Percentiles rank a stretch among this genome's conserved stretches.
Conservation (phyloP, 1,140 invertebrate genomes). For the Radopholus similis region DNA sequence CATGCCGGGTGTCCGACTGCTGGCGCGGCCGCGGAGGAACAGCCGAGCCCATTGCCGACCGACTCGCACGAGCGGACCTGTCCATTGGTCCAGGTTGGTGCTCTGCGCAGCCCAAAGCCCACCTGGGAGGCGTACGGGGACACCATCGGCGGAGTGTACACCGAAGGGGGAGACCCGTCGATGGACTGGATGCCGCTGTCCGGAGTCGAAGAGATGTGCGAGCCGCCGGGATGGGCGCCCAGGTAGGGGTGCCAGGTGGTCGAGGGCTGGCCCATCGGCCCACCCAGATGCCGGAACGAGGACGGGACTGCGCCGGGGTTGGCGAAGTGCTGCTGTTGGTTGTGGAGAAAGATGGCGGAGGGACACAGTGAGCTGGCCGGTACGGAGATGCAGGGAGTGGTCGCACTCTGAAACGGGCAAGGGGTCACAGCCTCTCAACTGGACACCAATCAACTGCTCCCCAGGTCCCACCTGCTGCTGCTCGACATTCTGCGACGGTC, state of each 20-base stretch:
- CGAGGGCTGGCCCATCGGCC: not conserved
- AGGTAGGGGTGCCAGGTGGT: not conserved
- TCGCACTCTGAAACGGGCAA: not conserved
- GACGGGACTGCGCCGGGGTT: not conserved
- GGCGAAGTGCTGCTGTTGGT: not conserved
- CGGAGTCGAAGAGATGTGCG: slow-evolving; percentile 41
- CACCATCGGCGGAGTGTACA: slow-evolving; percentile 35
- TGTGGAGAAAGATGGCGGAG: not conserved
- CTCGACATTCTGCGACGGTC: slow-evolving; percentile 2
- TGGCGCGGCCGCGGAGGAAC: not conserved
- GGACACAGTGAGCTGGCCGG: not conserved
- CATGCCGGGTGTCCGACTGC: not conserved
- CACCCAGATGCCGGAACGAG: not conserved
- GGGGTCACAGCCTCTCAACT: not conserved
- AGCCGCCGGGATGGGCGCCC: slow-evolving; percentile 16
- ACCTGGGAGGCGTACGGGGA: slow-evolving; percentile 43
- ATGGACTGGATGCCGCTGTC: slow-evolving; percentile 48
- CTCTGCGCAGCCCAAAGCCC: not conserved
- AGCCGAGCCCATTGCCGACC: not conserved
- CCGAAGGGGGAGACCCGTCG: slow-evolving; percentile 46
- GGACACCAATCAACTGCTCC: not conserved
- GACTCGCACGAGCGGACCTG: slow-evolving; percentile 16
- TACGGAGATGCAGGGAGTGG: not conserved
- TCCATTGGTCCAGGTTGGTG: not conserved
- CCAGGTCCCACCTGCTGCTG: not conserved